Evolutionary conservation across 2,113 vertebrate species (phyloP).

Genomic region (Neolamprologus ventralis): DNA sequence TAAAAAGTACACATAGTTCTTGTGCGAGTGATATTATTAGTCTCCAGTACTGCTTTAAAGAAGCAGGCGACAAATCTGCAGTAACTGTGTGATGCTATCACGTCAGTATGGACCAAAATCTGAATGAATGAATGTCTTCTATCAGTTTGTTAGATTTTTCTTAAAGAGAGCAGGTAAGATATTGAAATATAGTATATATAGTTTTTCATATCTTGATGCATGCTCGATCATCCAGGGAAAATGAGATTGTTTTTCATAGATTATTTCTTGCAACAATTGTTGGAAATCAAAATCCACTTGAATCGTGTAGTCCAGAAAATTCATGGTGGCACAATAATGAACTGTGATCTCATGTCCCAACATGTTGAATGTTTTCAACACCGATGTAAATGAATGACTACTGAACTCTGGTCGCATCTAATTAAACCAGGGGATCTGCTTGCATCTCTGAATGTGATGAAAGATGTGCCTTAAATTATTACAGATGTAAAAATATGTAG

Average conservation of each 20-base stretch:
- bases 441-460: not conserved
- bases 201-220: not conserved
- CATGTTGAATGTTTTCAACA: not conserved
- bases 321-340: not conserved
- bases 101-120: not conserved
- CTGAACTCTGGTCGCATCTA: not conserved
- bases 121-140: not conserved
- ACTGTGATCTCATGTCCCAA: not conserved
- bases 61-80: not conserved
- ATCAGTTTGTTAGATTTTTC: not conserved
- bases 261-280: not conserved
- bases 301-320: not conserved
- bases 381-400: not conserved
- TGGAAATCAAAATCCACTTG: not conserved
- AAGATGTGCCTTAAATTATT: not conserved
- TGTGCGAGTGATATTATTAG: not conserved
- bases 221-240: not conserved
- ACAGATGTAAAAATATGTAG: not conserved
- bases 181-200: not conserved
- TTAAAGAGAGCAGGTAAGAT: not conserved
- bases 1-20: not conserved
- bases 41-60: not conserved
- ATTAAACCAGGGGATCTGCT: not conserved
- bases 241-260: not conserved
- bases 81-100: not conserved